phyloP scores from a whole-genome alignment of 2,797 vertebrate species.

The Lophius americanus region DNA sequence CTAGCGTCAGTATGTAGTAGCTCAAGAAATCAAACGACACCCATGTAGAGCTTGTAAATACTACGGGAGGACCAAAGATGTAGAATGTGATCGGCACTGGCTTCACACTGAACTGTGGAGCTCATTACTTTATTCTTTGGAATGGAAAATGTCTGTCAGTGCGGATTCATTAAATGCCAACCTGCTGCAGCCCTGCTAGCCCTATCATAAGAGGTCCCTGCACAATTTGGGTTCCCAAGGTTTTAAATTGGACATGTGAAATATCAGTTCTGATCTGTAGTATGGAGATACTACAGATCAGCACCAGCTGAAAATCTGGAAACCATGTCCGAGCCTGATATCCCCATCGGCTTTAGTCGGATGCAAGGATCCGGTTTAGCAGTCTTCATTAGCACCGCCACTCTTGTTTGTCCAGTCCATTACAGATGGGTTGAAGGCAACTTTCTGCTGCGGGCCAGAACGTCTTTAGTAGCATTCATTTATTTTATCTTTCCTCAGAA shows the following conservation, averaged over 20 bases:
- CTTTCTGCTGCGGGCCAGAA: neutral
- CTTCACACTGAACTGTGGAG: slow-evolving; percentile 61
- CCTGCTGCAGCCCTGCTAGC: slow-evolving; percentile 53
- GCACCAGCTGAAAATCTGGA: too few relatives aligned
- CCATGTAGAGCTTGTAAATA: neutral
- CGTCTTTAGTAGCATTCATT: neutral
- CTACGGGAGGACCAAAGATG: slow-evolving; percentile 40
- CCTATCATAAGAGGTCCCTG: slow-evolving; percentile 56
- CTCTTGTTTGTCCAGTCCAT: slow-evolving; percentile 4
- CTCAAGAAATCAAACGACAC: slow-evolving; percentile 20
- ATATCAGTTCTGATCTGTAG: slow-evolving; percentile 36
- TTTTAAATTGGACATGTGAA: slow-evolving; percentile 48
- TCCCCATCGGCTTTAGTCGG: too few relatives aligned
- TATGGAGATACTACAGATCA: too few relatives aligned
- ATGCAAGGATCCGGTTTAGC: neutral
- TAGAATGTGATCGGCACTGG: slow-evolving; percentile 20
- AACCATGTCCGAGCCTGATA: too few relatives aligned
- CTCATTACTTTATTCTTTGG: slow-evolving; percentile 77
- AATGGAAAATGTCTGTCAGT: slow-evolving; percentile 74
- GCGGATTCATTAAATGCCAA: slow-evolving; percentile 73
- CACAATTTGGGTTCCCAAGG: slow-evolving; percentile 25
- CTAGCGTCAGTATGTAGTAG: slow-evolving; percentile 8
- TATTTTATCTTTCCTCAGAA: slow-evolving; percentile 16
- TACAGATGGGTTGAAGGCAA: neutral
- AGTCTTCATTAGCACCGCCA: slow-evolving; percentile 26